Evolutionary conservation across 2,113 vertebrate genomes (phyloP), one percentile per base, ranked within the genome.

Genomic region (Hucho hucho): DNA sequence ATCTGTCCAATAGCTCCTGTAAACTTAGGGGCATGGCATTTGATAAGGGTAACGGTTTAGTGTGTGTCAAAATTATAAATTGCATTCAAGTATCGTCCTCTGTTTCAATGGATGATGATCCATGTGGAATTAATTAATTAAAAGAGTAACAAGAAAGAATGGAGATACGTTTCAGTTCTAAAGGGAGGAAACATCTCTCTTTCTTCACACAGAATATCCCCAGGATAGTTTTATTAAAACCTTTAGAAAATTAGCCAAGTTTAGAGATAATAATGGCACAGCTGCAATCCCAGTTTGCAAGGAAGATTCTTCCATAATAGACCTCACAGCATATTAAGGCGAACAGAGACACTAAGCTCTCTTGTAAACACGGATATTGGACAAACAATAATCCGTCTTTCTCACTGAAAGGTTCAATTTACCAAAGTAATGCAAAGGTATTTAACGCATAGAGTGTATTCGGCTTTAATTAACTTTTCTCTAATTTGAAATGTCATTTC

Each of bases 351-450:
- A 87, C 81, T 91, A 32, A 6, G 84, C 91, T 80, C 81, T 91
- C 89, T 77, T 76, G 91, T 89, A 93, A 93, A 93, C 91, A 93
- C 76, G 79, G 75, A 73, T 65, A 90, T 89, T 86, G 79, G 86
- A 80, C 88, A 81, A 81, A 74, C 22, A 67, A 79, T 32, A 32
- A 32, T 32, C 32, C 6, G 74, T 91, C 92, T 71, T 88, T 72
- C 69, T 46, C 84, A 79, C 77, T 92, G 87, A 91, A 93, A 90
- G 83, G 89, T 75, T 92, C 90, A 89, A 92, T 89, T 89, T 91
- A 78, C 75, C 76, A 82, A 88, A 81, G 88, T 24, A 66, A 49
- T 58, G 73, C 78, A 79, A 75, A 75, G 64, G 70, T 32, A 32
- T 43, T 43, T 75, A 13, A 14, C 5, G 18, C 77, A 74, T 37